Evolutionary conservation across 2,888 invertebrate genomes (phyloP), one percentile per base, ranked within the genome.

Genomic region (Nymphalis c-album): DNA sequence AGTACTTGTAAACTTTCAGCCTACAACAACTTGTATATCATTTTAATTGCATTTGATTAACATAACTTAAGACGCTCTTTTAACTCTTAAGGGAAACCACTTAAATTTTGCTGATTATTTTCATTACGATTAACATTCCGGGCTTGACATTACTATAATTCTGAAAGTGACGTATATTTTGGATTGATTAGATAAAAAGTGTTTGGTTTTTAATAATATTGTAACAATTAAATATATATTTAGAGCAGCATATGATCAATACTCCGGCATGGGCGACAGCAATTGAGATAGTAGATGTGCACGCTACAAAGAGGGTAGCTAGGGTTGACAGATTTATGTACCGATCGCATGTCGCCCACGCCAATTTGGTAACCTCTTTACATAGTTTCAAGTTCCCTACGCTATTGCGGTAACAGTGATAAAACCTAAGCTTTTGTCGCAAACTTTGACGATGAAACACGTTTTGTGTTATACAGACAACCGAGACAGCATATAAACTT

Each of bases 291-390:
- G 53, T 47, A 48, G 20, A 26, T 45, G 35, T 60, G 22, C 55
- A 46, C 59, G 45, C 51, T 62, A 60, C 60, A 59, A 61, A 17
- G 35, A 57, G 65, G 63, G 75, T 75, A 61, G 69, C 65, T 71
- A 75, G 77, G 76, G 81, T 77, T 80, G 86, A 86, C 83, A 84
- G 85, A 88, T 90, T 89, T 88, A 90, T 87, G 84, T 72, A 76
- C 71, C 75, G 80, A 86, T 90, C 79, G 85, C 86, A 85, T 87
- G 85, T 80, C 82, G 82, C 78, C 76, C 74, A 78, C 79, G 76
- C 81, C 82, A 82, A 84, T 84, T 85, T 85, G 80, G 83, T 83
- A 85, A 85, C 77, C 81, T 79, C 78, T 85, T 81, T 74, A 67
- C 55, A 63, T 70, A 70, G 60, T 67, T 67, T 69, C 66, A 40